Conservation (phyloP, 2,797 vertebrate genomes). For the Borostomias antarcticus region DNA sequence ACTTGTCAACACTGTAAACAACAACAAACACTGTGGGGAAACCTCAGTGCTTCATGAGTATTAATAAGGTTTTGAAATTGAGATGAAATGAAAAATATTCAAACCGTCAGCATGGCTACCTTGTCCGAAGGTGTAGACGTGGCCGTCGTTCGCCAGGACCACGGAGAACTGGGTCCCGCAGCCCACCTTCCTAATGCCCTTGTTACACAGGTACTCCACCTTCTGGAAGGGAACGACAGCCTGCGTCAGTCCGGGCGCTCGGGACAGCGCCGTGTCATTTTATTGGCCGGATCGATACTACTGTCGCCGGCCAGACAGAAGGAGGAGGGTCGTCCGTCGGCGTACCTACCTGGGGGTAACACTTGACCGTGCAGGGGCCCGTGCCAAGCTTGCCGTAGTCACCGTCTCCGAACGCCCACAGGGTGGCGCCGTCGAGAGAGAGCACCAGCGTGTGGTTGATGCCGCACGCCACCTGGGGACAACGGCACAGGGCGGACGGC, state of each 20-base stretch:
- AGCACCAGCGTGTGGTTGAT: slow-evolving; percentile 82
- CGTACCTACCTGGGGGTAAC: slow-evolving; percentile 80
- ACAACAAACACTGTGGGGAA: neutral
- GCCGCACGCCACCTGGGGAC: slow-evolving; percentile 78
- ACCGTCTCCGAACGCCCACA: slow-evolving; percentile 84
- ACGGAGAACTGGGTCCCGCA: slow-evolving; percentile 84
- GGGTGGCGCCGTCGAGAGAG: slow-evolving; percentile 76
- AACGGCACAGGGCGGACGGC: neutral
- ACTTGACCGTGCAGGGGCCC: slow-evolving; percentile 81
- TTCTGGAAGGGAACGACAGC: slow-evolving; percentile 63
- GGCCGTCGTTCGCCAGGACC: slow-evolving; percentile 76
- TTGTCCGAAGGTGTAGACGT: slow-evolving; percentile 83
- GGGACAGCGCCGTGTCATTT: too few species aligned
- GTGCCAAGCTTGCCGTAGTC: slow-evolving; percentile 83
- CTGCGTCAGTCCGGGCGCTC: neutral
- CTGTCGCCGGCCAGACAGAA: too few species aligned
- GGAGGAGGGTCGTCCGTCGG: too few species aligned
- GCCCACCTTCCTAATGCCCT: slow-evolving; percentile 78
- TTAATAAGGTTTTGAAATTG: too few species aligned
- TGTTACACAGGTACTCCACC: slow-evolving; percentile 81
- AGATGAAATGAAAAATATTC: neutral
- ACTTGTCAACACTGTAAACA: too few species aligned
- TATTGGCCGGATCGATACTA: too few species aligned
- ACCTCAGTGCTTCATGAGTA: too few species aligned
- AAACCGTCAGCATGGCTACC: slow-evolving; percentile 55